These are phyloP conservation scores for Agapetus fuscipes DNA, from an alignment of 2,888 invertebrate genomes.

Conservation along the genomic window DNA sequence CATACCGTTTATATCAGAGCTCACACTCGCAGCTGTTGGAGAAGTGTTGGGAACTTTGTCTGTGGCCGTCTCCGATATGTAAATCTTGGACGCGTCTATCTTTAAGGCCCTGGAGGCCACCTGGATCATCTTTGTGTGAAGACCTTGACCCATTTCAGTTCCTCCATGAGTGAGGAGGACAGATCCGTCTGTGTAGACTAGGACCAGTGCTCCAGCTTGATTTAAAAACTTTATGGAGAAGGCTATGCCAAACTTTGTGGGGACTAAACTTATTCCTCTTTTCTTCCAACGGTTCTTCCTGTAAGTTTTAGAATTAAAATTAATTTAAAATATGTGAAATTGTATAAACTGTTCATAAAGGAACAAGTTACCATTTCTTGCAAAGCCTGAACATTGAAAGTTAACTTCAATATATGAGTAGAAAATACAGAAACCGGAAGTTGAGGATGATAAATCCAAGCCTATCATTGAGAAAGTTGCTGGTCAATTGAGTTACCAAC, in stretches of 20 bases:
- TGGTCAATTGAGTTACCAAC: too few relatives aligned
- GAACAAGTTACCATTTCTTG: too few relatives aligned
- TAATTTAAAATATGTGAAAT: background rate
- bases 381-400: too few relatives aligned
- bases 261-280: constrained; percentile 70
- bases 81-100: constrained; percentile 62
- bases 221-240: constrained; percentile 69
- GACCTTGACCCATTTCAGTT: constrained; percentile 96
- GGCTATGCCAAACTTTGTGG: constrained; percentile 78
- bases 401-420: too few relatives aligned
- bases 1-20: constrained; percentile 88
- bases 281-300: constrained; percentile 78
- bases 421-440: too few relatives aligned
- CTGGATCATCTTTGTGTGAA: constrained; percentile 94
- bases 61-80: constrained; percentile 74
- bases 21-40: constrained; percentile 80
- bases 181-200: constrained; percentile 82
- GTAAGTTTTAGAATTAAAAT: constrained; percentile 25
- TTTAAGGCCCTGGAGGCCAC: constrained; percentile 67
- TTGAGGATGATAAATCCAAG: too few relatives aligned
- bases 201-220: constrained; percentile 79
- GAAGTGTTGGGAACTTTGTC: constrained; percentile 90
- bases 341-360: too few relatives aligned
- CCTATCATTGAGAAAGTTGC: too few relatives aligned
- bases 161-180: constrained; percentile 85